These are phyloP conservation scores for Augiades crinisus DNA, from an alignment of 2,888 invertebrate genomes.

Conservation along the genomic window DNA sequence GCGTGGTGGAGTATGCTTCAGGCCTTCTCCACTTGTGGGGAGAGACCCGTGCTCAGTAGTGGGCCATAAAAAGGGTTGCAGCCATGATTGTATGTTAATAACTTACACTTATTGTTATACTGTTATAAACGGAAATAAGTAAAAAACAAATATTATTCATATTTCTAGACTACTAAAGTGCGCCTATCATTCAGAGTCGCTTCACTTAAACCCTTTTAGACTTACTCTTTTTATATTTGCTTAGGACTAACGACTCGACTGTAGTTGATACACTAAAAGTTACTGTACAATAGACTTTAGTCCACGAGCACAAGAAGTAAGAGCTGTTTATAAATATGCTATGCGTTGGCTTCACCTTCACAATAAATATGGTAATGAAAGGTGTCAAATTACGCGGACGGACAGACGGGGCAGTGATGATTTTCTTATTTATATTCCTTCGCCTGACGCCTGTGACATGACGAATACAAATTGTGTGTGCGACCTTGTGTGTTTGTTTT, in stretches of 20 bases:
- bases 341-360: conserved; percentile 39
- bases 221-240: conserved; percentile 53
- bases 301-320: conserved; percentile 5
- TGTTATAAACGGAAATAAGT: conserved; percentile 38
- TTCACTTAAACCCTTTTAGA: conserved; percentile 37
- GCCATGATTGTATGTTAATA: no score
- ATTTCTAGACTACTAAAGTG: no score
- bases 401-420: conserved; percentile 62
- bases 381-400: conserved; percentile 74
- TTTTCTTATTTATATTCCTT: conserved; percentile 63
- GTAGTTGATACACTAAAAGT: neutral
- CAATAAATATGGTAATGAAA: conserved; percentile 80
- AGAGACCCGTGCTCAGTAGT: no score
- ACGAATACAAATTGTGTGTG: conserved; percentile 59
- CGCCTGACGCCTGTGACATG: conserved; percentile 41
- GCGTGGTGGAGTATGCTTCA: no score
- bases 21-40: no score
- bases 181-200: conserved; percentile 39
- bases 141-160: no score
- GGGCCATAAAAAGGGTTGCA: no score
- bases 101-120: no score
- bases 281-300: conserved; percentile 32
- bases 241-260: conserved; percentile 38
- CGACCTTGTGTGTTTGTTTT: conserved; percentile 48
- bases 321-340: conserved; percentile 22